These are phyloP conservation scores for Drosophila melanogaster DNA, from an alignment of 1,140 invertebrate genomes.

Conservation along the genomic window Release_6_plus_ISO1_MT NT_033777.3:14684501-14685000, in stretches of 20 bases:
- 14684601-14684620: conserved; percentile 1
- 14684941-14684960: conserved; percentile 25
- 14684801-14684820: background rate
- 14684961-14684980: conserved; percentile 14
- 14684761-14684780: conserved; percentile 49
- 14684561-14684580: background rate
- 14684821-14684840: background rate
- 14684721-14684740: conserved; percentile 21
- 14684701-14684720: conserved; percentile 36
- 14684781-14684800: conserved; percentile 1
- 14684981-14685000: conserved; percentile 13
- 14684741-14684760: conserved; percentile 61
- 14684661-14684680: conserved; percentile 4
- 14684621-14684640: conserved; percentile 28
- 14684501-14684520: conserved; percentile 27
- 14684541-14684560: conserved; percentile 9
- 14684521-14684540: conserved; percentile 62
- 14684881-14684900: conserved; percentile 1
- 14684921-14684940: conserved; percentile 1
- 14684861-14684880: background rate
- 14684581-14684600: background rate
- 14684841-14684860: background rate
- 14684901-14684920: conserved; percentile 18
- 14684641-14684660: conserved; percentile 15
- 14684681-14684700: conserved; percentile 37